Evolutionary conservation across 2,888 invertebrate species (phyloP), one percentile per base, ranked within the genome.

Genomic region (Norana najaformis): DNA sequence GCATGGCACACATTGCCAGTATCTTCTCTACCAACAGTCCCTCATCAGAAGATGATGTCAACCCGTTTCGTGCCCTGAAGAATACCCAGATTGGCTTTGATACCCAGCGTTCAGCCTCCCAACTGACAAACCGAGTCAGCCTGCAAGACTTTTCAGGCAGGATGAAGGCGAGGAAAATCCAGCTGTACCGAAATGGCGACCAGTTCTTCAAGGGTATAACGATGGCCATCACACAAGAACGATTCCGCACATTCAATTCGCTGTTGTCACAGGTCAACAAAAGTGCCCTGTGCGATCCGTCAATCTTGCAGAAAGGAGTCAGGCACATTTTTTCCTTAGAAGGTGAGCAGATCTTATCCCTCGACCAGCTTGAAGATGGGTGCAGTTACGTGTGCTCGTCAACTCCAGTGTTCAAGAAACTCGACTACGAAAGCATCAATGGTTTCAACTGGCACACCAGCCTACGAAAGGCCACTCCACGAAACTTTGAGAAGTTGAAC

Each of bases 331-430:
- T 97, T 95, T 97, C 97, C 36, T 96, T 98, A 95, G 97, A 98
- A 94, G 98, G 98, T 89, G 90, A 92, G 14, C 96, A 97, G 96
- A 92, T 95, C 34, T 92, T 92, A 11, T 90, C 91, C 39, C 92
- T 95, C 35, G 95, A 95, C 20, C 93, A 95, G 89, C 92, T 95
- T 37, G 92, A 97, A 97, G 96, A 98, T 95, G 98, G 98, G 34
- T 97, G 97, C 94, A 97, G 97, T 93, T 99, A 99, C 95, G 98
- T 99, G 30, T 98, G 98, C 95, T 97, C 98, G 94, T 97, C 98
- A 94, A 98, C 97, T 88, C 98, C 98, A 94, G 96, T 96, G 88
- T 98, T 98, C 95, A 98, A 98, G 95, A 96, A 97, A 93, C 96
- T 98, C 92, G 98, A 99, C 94, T 99, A 99, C 95, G 95, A 95